Conservation (phyloP, 23 tunicate species). For the Corella eumyota region DNA sequence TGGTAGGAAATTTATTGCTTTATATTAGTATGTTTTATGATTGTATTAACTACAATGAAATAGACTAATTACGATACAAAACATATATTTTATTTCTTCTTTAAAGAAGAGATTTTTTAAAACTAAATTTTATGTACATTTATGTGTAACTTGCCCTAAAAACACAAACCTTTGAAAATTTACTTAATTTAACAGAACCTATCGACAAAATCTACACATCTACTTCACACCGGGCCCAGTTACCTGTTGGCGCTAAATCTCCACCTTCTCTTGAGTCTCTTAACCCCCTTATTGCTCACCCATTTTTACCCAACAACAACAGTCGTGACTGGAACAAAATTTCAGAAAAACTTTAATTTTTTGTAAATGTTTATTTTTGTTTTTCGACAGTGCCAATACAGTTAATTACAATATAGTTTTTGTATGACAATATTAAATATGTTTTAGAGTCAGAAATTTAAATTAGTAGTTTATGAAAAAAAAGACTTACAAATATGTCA, state of each 20-base stretch:
- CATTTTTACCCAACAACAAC: constrained; percentile 5
- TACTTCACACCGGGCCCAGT: constrained; percentile 49
- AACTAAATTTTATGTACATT: neutral
- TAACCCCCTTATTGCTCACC: constrained; percentile 21
- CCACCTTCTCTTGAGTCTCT: constrained; percentile 40
- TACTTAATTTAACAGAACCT: constrained; percentile 16
- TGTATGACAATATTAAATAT: too few species aligned
- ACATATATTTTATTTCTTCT: neutral
- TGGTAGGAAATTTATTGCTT: constrained; percentile 12
- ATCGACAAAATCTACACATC: constrained; percentile 62
- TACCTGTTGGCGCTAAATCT: constrained; percentile 71
- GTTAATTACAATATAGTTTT: too few species aligned
- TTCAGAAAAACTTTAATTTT: constrained; percentile 26
- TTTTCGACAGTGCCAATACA: too few species aligned
- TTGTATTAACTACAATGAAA: too few species aligned
- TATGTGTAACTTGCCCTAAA: neutral
- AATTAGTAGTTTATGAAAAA: too few species aligned
- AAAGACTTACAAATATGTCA: too few species aligned
- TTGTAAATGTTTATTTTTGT: too few species aligned
- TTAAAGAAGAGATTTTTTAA: neutral
- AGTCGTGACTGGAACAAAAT: constrained; percentile 47
- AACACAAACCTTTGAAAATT: constrained; percentile 3
- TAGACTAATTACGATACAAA: too few species aligned
- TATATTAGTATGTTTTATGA: too few species aligned
- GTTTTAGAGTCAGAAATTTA: too few species aligned